Evolutionary conservation across 2,888 invertebrate genomes (phyloP).

Genomic region (Ctena decussata): DNA sequence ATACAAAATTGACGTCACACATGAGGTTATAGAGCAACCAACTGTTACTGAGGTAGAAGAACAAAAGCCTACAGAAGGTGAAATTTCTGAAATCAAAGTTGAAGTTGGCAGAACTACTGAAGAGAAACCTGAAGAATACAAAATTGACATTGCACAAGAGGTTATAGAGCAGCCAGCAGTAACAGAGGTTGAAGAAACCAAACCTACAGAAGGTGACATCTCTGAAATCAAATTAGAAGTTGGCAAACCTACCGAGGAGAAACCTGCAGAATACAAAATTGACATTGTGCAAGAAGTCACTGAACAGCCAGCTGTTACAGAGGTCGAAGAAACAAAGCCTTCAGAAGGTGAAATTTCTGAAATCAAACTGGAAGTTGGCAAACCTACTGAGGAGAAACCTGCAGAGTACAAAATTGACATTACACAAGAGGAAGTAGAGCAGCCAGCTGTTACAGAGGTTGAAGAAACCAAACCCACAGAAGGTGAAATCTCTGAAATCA

Average conservation of each 20-base stretch:
- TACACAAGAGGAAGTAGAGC: slow-evolving; percentile 37
- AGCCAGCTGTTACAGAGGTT: slow-evolving; percentile 43
- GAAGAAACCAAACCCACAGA: slow-evolving; percentile 31
- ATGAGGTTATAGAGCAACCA: not conserved
- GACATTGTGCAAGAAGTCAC: slow-evolving; percentile 23
- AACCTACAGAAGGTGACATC: slow-evolving; percentile 27
- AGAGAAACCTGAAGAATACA: slow-evolving; percentile 37
- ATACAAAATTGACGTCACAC: slow-evolving; percentile 35
- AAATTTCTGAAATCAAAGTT: slow-evolving; percentile 30
- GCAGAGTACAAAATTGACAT: slow-evolving; percentile 47
- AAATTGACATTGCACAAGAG: slow-evolving; percentile 34
- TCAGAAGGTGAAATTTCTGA: slow-evolving; percentile 14
- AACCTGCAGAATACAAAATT: slow-evolving; percentile 54
- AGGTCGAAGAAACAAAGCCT: slow-evolving; percentile 53
- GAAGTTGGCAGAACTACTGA: slow-evolving; percentile 36
- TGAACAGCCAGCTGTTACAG: slow-evolving; percentile 62
- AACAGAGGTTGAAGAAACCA: slow-evolving; percentile 28
- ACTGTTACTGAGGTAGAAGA: slow-evolving; percentile 38
- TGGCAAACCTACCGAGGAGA: slow-evolving; percentile 32
- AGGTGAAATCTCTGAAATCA: slow-evolving; percentile 33
- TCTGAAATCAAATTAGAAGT: slow-evolving; percentile 27
- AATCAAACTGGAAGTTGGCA: slow-evolving; percentile 6
- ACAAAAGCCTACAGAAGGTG: slow-evolving; percentile 30
- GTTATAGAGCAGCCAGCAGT: slow-evolving; percentile 40
- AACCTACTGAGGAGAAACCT: slow-evolving; percentile 36